Conservation (phyloP, 2,797 vertebrate genomes). For the Microtus californicus region DNA sequence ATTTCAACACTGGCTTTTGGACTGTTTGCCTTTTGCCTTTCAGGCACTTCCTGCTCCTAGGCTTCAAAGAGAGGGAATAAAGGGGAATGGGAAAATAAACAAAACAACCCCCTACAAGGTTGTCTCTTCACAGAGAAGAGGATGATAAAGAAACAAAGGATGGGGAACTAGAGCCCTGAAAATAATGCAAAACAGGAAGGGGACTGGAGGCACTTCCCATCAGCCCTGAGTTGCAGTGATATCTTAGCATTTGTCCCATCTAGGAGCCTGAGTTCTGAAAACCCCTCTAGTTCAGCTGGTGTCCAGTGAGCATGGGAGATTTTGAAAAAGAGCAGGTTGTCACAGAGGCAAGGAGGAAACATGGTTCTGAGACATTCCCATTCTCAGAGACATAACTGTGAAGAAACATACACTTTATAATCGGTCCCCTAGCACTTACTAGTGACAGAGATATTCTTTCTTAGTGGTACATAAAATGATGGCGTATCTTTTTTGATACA, state of each 20-base stretch:
- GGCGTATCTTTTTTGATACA: no score
- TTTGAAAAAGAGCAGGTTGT: background rate
- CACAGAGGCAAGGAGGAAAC: background rate
- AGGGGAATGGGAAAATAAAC: background rate
- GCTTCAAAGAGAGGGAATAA: background rate
- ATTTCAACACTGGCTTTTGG: background rate
- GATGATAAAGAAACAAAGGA: background rate
- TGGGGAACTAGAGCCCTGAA: background rate
- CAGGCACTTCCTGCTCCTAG: background rate
- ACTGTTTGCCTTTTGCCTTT: background rate
- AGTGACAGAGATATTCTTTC: background rate
- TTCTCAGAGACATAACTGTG: background rate
- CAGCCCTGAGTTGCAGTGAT: background rate
- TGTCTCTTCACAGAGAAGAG: background rate
- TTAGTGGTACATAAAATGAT: background rate
- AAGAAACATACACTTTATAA: background rate
- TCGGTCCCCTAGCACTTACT: background rate
- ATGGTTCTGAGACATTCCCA: background rate
- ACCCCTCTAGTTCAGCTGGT: background rate
- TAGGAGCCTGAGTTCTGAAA: background rate
- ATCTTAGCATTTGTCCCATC: background rate
- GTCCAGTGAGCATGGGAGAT: background rate
- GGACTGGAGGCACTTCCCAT: background rate
- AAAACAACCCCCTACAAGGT: background rate
- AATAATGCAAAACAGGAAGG: background rate